phyloP scores from a whole-genome alignment of 2,888 invertebrate species.

The Acanthoscelides obtectus region DNA sequence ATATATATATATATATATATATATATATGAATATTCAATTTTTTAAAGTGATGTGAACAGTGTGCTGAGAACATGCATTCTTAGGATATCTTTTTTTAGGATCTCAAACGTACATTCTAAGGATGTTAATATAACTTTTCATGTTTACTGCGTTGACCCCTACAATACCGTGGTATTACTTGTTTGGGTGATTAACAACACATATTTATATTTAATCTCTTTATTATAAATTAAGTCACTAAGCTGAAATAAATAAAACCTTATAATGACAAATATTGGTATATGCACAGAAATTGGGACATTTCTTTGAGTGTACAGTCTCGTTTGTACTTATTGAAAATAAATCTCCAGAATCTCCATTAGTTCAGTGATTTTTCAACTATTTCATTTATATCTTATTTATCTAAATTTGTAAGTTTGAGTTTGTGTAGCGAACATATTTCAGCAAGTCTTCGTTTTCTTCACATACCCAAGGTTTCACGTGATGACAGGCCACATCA shows the following conservation, averaged over 20 bases:
- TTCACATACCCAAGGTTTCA: slow-evolving; percentile 84
- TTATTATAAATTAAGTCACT: background rate
- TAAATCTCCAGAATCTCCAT: background rate
- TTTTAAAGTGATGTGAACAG: too few species aligned
- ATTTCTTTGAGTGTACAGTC: background rate
- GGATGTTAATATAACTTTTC: too few species aligned
- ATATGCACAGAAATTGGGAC: background rate
- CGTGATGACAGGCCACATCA: slow-evolving; percentile 86
- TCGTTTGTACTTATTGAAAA: background rate
- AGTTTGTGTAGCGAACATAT: slow-evolving; percentile 67
- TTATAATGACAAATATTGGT: background rate
- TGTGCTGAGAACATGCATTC: too few species aligned
- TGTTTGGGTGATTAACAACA: background rate
- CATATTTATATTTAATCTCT: background rate
- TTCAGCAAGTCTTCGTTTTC: slow-evolving; percentile 82
- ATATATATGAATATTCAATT: too few species aligned
- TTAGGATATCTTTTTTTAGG: too few species aligned
- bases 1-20: too few species aligned
- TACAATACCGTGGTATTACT: too few species aligned
- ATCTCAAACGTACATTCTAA: too few species aligned
- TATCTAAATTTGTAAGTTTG: slow-evolving; percentile 64
- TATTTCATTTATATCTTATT: background rate
- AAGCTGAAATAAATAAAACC: background rate
- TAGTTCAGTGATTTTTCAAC: background rate
- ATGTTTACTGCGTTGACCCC: too few species aligned